phyloP scores from a whole-genome alignment of 1,140 invertebrate genomes.

The Drosophila athabasca region DNA sequence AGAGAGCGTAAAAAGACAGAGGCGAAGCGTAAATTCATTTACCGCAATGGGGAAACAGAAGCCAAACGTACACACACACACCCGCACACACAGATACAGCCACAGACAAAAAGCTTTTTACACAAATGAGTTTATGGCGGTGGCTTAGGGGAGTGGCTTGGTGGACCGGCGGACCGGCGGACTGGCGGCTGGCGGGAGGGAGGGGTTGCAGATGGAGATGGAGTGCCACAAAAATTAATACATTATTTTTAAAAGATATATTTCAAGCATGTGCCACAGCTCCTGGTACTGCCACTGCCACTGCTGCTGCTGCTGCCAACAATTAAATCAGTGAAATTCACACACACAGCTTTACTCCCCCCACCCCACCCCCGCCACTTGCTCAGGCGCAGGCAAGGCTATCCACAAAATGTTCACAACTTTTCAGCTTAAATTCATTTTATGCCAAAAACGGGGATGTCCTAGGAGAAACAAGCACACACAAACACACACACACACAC shows the following conservation, averaged over 20 bases:
- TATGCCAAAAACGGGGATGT: conserved; percentile 43
- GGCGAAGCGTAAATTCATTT: conserved; percentile 75
- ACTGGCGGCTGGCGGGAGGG: neutral
- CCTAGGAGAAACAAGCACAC: too few relatives aligned
- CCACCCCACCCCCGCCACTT: neutral
- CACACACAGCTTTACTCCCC: conserved; percentile 63
- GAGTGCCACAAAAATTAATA: conserved; percentile 75
- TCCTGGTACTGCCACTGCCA: neutral
- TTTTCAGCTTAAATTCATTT: conserved; percentile 82
- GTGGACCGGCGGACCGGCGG: too few relatives aligned
- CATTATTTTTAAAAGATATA: conserved; percentile 82
- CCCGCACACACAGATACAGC: conserved; percentile 9
- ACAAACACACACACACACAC: too few relatives aligned
- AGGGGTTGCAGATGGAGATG: conserved; percentile 9
- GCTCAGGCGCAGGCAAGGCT: neutral
- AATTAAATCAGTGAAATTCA: conserved; percentile 82
- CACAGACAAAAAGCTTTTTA: conserved; percentile 72
- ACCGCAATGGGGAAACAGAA: conserved; percentile 41
- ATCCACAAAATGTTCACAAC: conserved; percentile 77
- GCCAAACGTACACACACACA: conserved; percentile 25
- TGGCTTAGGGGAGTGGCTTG: neutral
- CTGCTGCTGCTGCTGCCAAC: conserved; percentile 40
- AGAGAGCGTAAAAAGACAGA: conserved; percentile 33
- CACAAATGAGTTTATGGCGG: conserved; percentile 77
- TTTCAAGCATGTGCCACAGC: conserved; percentile 52